Conservation (phyloP, 2,113 vertebrate species). For the Spheniscus mendiculus region DNA sequence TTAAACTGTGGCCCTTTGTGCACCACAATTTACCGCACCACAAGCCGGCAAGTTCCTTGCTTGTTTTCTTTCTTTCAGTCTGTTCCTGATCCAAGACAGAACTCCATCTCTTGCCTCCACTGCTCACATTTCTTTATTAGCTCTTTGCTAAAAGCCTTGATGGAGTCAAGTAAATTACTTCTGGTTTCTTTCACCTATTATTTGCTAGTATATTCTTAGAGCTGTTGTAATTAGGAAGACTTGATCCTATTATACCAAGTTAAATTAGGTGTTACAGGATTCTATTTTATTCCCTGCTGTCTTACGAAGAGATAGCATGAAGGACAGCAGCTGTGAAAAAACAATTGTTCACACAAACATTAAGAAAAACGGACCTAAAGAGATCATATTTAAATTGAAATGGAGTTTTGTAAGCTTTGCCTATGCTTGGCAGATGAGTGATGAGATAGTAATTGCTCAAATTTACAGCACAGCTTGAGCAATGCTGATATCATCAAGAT, state of each 20-base stretch:
- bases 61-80: background rate
- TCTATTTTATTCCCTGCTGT: slow-evolving; percentile 16
- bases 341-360: background rate
- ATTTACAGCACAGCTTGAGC: background rate
- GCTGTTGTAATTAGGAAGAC: background rate
- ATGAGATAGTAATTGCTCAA: background rate
- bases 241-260: slow-evolving; percentile 11
- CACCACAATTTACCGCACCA: background rate
- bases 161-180: slow-evolving; percentile 3
- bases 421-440: background rate
- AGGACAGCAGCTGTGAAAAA: background rate
- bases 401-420: background rate
- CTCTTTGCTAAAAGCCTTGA: background rate
- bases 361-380: background rate
- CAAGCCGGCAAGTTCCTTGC: background rate
- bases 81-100: background rate
- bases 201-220: background rate
- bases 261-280: slow-evolving; percentile 15
- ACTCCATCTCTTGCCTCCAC: background rate
- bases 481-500: background rate
- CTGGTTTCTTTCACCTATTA: slow-evolving; percentile 23
- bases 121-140: background rate
- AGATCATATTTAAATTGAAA: slow-evolving; percentile 11
- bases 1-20: background rate
- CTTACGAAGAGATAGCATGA: background rate